Percentiles rank a stretch among this genome's conserved stretches.
Conservation (phyloP, 2,113 vertebrate species). For the Sclerurus mexicanus region DNA sequence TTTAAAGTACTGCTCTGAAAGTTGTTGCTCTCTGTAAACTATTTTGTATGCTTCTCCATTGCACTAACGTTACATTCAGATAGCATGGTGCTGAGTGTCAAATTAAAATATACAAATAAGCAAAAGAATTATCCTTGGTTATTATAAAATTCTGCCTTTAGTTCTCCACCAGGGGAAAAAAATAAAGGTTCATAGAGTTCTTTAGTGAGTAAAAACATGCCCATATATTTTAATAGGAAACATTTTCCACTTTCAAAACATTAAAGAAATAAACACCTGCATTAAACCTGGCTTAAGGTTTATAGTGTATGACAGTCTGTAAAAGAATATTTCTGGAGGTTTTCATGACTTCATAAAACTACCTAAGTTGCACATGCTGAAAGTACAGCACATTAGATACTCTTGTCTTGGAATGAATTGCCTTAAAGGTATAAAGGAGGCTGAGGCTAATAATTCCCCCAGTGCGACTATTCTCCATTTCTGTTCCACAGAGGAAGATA, state of each 20-base stretch:
- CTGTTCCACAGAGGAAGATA: slow-evolving; percentile 64
- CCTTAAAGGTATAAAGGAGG: slow-evolving; percentile 72
- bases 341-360: slow-evolving; percentile 62
- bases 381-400: slow-evolving; percentile 67
- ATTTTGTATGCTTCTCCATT: neutral
- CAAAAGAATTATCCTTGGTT: neutral
- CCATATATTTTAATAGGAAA: slow-evolving; percentile 18
- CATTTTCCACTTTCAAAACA: slow-evolving; percentile 41
- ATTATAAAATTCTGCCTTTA: slow-evolving; percentile 6
- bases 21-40: neutral
- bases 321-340: slow-evolving; percentile 68
- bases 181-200: neutral
- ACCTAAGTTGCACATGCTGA: slow-evolving; percentile 63
- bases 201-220: neutral
- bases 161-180: neutral
- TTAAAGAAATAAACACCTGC: slow-evolving; percentile 19
- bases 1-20: neutral
- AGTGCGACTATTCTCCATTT: slow-evolving; percentile 66
- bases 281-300: slow-evolving; percentile 46
- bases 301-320: slow-evolving; percentile 63
- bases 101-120: neutral
- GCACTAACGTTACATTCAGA: neutral
- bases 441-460: slow-evolving; percentile 71
- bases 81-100: neutral
- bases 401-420: slow-evolving; percentile 77